Evolutionary conservation across 2,797 vertebrate species (phyloP), one percentile per base, ranked within the genome.

Genomic region (Gouania willdenowi): DNA sequence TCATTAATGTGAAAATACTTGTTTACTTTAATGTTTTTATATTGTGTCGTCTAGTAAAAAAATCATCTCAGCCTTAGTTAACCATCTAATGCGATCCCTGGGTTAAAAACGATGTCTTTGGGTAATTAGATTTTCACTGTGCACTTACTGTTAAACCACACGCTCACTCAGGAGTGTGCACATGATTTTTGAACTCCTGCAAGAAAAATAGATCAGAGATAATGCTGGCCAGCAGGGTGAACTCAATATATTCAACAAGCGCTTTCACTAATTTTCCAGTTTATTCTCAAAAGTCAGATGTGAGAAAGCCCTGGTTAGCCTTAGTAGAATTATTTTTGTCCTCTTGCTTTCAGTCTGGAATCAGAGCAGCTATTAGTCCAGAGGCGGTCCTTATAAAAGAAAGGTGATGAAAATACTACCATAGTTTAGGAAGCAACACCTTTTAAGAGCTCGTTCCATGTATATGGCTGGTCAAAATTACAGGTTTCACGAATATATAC

Each of bases 351-450:
- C 67, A 84, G 64, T 73, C 51, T 66, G 79, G 30, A 26, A 85
- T 83, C 85, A 81, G 69, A 71, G 83, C 77, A 77, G 77, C 77
- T 52, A 63, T 75, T 75, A 81, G 86, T 86, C 71, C 75, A 64
- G 64, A 59, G 70, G 76, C 80, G 79, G 68, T 36, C 75, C 76
- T 79, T 69, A 54, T 82, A 79, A 84, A 79, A 44, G 59, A 58
- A 53, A 58, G 65, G 57, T 64, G 74, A 68, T 72, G 66, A 78
- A 68, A 72, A 68, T 71, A 75, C 55, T 28, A 43, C 70, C 66
- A 76, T 84, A 84, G 75, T 83, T 83, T 70, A 76, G 41, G 6
- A 66, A 68, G 39, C 65, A 56, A 47, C 9, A 55, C 58, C 51
- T 67, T 66, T 77, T 78, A 59, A 66, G 72, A 74, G 61, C 61